phyloP scores from a whole-genome alignment of 2,113 vertebrate species.

The Eulacestoma nigropectus region DNA sequence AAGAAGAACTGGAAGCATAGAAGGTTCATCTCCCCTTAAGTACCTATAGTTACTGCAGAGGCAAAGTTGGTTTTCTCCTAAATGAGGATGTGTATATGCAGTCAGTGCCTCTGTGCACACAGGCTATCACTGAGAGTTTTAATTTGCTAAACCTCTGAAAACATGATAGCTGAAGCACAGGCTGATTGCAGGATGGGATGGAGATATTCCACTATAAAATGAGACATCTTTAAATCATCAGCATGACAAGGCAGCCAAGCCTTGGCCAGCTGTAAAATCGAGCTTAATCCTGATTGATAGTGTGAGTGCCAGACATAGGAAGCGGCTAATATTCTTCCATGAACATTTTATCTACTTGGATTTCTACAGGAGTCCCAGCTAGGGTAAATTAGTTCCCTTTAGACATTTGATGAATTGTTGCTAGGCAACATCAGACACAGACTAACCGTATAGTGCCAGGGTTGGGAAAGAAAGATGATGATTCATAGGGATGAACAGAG shows the following conservation, averaged over 20 bases:
- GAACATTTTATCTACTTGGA: neutral
- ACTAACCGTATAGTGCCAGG: neutral
- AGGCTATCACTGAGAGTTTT: neutral
- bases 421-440: conserved; percentile 2
- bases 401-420: conserved; percentile 3
- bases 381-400: neutral
- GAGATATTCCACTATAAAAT: neutral
- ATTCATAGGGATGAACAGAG: conserved; percentile 13
- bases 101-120: neutral
- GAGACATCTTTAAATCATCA: neutral
- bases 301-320: neutral
- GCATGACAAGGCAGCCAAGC: neutral
- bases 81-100: neutral
- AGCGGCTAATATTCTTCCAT: conserved; percentile 1
- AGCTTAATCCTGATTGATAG: neutral
- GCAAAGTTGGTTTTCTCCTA: neutral
- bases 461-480: neutral
- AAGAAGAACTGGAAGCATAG: neutral
- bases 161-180: neutral
- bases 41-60: neutral
- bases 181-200: neutral
- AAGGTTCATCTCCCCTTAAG: neutral
- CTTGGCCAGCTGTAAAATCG: neutral
- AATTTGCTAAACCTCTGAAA: neutral
- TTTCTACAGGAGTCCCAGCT: neutral